Conservation (phyloP, 2,113 vertebrate species). For the Ceyx cyanopectus region DNA sequence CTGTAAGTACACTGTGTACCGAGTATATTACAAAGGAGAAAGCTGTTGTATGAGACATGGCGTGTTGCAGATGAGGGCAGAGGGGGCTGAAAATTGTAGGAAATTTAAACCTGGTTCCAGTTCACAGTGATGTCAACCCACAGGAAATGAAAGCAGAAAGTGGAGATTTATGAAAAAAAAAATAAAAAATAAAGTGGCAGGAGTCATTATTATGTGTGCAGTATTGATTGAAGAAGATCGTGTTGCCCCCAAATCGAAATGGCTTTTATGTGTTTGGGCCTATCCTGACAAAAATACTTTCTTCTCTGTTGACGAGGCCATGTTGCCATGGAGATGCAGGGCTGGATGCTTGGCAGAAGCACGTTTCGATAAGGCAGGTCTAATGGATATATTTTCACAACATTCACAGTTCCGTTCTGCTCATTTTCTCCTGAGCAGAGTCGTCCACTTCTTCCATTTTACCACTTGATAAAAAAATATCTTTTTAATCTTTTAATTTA, state of each 20-base stretch:
- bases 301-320: constrained; percentile 69
- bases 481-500: constrained; percentile 77
- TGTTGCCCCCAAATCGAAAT: constrained; percentile 74
- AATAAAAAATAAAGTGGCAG: constrained; percentile 45
- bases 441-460: constrained; percentile 71
- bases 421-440: constrained; percentile 71
- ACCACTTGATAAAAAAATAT: constrained; percentile 70
- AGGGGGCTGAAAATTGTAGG: constrained; percentile 2
- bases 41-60: background rate
- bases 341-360: constrained; percentile 69
- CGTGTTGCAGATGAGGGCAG: background rate
- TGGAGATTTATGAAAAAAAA: constrained; percentile 62
- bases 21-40: background rate
- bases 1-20: rapidly evolving
- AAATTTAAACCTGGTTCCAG: constrained; percentile 44
- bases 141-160: constrained; percentile 71
- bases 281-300: constrained; percentile 76
- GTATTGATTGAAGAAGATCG: constrained; percentile 76
- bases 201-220: constrained; percentile 70
- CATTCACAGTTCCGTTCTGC: constrained; percentile 71
- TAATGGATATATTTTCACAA: constrained; percentile 77
- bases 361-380: constrained; percentile 74
- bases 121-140: constrained; percentile 65
- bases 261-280: constrained; percentile 75
- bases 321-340: constrained; percentile 76